Evolutionary conservation across 2,888 invertebrate genomes (phyloP), one percentile per base, ranked within the genome.

Genomic region (Schizaphis graminum): DNA sequence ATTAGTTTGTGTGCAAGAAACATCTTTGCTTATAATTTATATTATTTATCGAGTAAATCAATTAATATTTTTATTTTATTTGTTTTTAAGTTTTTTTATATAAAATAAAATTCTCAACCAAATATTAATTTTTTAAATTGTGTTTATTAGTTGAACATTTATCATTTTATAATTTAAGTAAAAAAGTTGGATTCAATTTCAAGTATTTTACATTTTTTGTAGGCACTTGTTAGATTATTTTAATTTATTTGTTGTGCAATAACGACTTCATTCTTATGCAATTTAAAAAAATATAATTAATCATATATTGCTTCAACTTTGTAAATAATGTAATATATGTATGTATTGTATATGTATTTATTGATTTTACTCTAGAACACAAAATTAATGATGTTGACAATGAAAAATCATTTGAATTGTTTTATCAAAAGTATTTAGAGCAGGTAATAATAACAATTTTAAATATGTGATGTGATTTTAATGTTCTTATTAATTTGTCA

Each of bases 321-420:
- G 44, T 93, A 89, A 77, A 89, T 89, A 93, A 77, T 93, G 41
- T 88, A 92, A 88, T 4, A 92, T 88, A 67, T 92, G 13, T 91
- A 91, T 56, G 56, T 49, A 77, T 84, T 77, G 35, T 89, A 56
- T 44, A 85, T 67, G 53, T 89, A 57, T 89, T 67, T 93, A 57
- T 93, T 93, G 47, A 26, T 85, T 90, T 53, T 91, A 85, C 56
- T 93, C 10, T 94, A 94, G 94, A 91, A 67, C 49, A 86, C 28
- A 49, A 90, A 86, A 67, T 49, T 91, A 44, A 13, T 47, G 41
- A 94, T 91, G 86, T 86, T n/a, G 53, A 87, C 26, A 41, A 86
- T 91, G 61, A 86, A 86, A 91, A 91, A 49, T 94, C 90, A 91
- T 94, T 94, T 86, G 90, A 94, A 91, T 86, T 94, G 8, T 94